Evolutionary conservation across 2,888 invertebrate genomes (phyloP).

Genomic region (Thymelicus lineola): DNA sequence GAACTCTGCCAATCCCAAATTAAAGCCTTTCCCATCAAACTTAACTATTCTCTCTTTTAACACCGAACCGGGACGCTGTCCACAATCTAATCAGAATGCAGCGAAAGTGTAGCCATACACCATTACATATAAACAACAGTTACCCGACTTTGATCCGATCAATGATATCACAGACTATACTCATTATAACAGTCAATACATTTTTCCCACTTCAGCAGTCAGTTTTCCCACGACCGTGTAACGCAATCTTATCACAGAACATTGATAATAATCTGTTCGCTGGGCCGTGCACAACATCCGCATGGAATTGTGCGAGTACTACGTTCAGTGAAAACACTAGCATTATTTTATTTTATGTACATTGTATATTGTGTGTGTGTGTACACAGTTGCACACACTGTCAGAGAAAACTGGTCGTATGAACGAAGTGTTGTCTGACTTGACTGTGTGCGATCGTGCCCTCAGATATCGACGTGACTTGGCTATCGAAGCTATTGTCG

Average conservation of each 20-base stretch:
- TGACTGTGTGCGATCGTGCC: background rate
- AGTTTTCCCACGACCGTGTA: conserved; percentile 54
- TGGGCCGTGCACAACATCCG: conserved; percentile 64
- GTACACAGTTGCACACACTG: no score
- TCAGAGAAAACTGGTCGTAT: no score
- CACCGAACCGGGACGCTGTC: no score
- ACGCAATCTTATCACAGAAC: conserved; percentile 62
- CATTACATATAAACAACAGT: conserved; percentile 8
- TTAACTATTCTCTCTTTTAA: no score
- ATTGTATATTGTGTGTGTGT: no score
- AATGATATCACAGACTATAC: conserved; percentile 16
- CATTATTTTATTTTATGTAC: background rate
- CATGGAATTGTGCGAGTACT: conserved; percentile 38
- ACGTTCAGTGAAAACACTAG: conserved; percentile 11
- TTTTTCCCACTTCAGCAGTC: conserved; percentile 44
- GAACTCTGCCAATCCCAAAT: no score
- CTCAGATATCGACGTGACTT: background rate
- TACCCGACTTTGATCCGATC: conserved; percentile 12
- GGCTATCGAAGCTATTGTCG: background rate
- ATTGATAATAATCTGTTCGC: conserved; percentile 62
- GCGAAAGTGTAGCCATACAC: conserved; percentile 33
- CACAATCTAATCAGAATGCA: background rate
- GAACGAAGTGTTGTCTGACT: background rate
- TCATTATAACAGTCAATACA: conserved; percentile 26
- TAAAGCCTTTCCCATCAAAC: no score